Base-by-base conservation (phyloP, 2,888 invertebrate species). In the Hartigia nigra region DNA sequence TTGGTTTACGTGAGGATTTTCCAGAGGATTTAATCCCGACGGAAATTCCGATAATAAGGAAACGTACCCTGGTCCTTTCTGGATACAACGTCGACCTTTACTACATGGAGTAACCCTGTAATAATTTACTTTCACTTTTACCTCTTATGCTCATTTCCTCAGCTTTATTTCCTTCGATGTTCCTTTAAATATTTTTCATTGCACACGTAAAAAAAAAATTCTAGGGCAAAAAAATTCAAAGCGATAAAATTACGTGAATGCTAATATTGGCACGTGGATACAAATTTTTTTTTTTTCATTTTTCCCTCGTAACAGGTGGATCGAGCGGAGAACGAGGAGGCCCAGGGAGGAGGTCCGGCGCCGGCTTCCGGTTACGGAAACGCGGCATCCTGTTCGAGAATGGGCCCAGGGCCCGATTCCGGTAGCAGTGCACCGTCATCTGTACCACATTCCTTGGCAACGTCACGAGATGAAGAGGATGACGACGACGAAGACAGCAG, bases 401-500 rank as follows among this genome's bases (percentile, higher is more conserved):
- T 91, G 90, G 91, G 90, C 84, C 90, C 88, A 72, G 91, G 90
- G 85, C 89, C 88, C 86, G 91, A 91, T 83, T 91, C 91, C 81
- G 91, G 90, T 81, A 91, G 90, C 87, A 91, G 91, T 84, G 91
- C 91, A 77, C 91, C 90, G 79, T 90, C 91, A 80, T 91, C 91
- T 81, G 90, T 86, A 80, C 89, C 92, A 9, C 93, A 94, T 32
- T 94, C 94, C 31, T 93, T 94, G 84, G 94, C 94, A 79, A 94
- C 95, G 34, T 95, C 95, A 77, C 94, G 95, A 82, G 95, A 95
- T 87, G 96, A 96, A 82, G 94, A 92, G 79, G 92, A 91, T 82
- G 91, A 92, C 81, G 92, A 91, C 74, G 94, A 96, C 84, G 95
- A 96, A 75, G 91, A 91, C 81, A 91, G 90, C 87, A 91, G 89